phyloP scores from a whole-genome alignment of 2,113 vertebrate species.

The Tachycineta bicolor region DNA sequence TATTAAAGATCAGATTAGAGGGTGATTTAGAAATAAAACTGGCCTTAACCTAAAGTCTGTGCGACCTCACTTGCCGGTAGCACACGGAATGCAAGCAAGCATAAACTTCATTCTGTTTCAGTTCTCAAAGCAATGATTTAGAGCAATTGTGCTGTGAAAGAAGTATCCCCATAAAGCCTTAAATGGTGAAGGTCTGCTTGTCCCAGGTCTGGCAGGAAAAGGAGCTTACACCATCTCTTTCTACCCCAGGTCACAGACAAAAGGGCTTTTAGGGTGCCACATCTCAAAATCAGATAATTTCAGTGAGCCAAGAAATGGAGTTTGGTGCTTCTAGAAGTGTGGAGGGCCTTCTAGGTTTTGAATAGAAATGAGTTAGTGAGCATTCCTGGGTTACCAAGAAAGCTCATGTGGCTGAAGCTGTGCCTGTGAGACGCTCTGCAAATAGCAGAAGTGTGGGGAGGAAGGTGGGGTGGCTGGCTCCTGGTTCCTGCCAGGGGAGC shows the following conservation, averaged over 20 bases:
- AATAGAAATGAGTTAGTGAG: not conserved
- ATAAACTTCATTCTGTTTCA: not conserved
- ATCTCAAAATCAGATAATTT: rapidly evolving
- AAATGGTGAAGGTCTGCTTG: not conserved
- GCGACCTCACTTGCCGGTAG: not conserved
- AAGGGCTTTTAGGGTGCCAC: not conserved
- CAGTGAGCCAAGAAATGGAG: no score
- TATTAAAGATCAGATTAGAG: not conserved
- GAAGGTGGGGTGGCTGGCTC: not conserved
- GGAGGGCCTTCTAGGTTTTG: not conserved
- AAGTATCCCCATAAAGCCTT: not conserved
- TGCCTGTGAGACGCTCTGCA: not conserved
- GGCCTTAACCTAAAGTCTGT: not conserved
- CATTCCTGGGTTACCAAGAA: rapidly evolving
- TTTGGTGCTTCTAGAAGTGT: not conserved
- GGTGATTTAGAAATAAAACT: not conserved
- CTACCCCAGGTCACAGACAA: not conserved
- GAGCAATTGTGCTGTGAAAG: not conserved
- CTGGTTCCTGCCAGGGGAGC: not conserved
- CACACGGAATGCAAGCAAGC: not conserved
- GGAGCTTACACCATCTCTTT: not conserved
- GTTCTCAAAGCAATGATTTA: not conserved
- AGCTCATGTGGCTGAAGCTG: rapidly evolving
- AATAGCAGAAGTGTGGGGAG: not conserved
- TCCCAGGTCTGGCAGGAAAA: not conserved